A percentile compares a stretch with the other conserved stretches of the same genome.
These are phyloP conservation scores for Pogona vitticeps DNA, from an alignment of 2,113 vertebrate genomes.

Conservation along the genomic window DNA sequence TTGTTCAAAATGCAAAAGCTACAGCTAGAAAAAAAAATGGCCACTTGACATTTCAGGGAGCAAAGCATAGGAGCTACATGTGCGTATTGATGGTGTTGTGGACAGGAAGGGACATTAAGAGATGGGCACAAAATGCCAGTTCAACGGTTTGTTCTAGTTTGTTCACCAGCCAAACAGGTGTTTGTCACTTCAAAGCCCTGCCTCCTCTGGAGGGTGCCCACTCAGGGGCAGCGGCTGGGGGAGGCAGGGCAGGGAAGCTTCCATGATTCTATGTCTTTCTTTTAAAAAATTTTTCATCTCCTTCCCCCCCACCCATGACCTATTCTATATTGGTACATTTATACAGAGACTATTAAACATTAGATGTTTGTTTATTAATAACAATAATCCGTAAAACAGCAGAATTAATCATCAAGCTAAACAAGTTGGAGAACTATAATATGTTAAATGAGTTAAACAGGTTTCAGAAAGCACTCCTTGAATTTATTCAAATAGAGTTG, in stretches of 20 bases:
- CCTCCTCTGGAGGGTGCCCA: too few species aligned
- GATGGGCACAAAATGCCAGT: too few species aligned
- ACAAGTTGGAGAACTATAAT: too few species aligned
- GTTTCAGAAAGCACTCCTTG: neutral
- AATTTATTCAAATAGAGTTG: neutral
- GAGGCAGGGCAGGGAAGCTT: too few species aligned
- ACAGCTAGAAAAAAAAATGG: neutral
- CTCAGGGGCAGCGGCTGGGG: too few species aligned
- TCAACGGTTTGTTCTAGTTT: too few species aligned
- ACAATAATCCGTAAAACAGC: neutral
- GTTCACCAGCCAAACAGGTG: too few species aligned
- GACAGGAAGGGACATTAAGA: neutral
- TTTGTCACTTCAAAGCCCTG: too few species aligned
- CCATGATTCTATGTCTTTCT: neutral
- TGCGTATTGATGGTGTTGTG: neutral
- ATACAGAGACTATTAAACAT: neutral
- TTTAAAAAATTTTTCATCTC: neutral
- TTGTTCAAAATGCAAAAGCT: slow-evolving; percentile 23
- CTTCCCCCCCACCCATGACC: neutral
- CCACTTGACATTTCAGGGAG: neutral
- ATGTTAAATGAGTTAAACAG: too few species aligned
- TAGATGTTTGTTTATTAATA: neutral
- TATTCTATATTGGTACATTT: neutral
- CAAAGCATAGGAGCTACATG: neutral
- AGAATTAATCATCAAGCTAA: neutral